Conservation (phyloP, 1,140 invertebrate species). For the Phymorhynchus buccinoides region DNA sequence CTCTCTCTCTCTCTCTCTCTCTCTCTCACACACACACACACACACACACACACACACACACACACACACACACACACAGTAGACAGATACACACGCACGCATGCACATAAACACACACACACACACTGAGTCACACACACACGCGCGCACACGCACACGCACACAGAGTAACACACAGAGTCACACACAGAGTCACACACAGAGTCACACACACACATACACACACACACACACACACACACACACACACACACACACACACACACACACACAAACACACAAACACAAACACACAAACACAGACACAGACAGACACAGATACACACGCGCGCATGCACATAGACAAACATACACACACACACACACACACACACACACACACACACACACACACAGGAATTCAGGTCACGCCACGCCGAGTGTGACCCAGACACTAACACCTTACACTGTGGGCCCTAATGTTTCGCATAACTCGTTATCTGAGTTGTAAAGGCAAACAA, state of each 20-base stretch:
- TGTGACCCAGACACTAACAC: too few species aligned
- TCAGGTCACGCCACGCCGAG: background rate
- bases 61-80: background rate
- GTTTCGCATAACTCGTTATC: too few species aligned
- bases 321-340: background rate
- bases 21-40: background rate
- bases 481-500: too few species aligned
- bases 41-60: background rate
- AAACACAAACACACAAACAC: background rate
- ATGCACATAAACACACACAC: constrained; percentile 6
- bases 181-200: background rate
- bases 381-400: too few species aligned
- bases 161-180: background rate
- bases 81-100: background rate
- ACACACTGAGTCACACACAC: background rate
- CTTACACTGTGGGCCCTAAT: too few species aligned
- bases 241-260: background rate
- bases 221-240: background rate
- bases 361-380: too few species aligned
- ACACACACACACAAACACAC: background rate
- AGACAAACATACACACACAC: background rate
- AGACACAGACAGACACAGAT: background rate
- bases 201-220: background rate
- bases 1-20: background rate
- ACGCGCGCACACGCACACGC: background rate